Evolutionary conservation across 2,888 invertebrate species (phyloP).

Genomic region (Caenorhabditis uteleia): DNA sequence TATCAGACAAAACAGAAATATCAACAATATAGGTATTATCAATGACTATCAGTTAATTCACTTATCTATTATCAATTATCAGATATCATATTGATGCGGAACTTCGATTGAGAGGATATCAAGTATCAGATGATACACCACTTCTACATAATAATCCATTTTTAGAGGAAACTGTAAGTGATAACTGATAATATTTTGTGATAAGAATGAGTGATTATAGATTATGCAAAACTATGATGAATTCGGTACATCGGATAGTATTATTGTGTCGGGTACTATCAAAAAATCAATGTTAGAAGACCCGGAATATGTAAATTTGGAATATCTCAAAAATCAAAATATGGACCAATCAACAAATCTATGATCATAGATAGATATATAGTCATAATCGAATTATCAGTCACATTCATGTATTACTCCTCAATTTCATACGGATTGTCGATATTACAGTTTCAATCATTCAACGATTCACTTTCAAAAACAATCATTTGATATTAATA

Average conservation of each 20-base stretch:
- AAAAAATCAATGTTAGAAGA: slow-evolving; percentile 29
- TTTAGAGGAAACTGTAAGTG: slow-evolving; percentile 27
- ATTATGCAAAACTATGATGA: slow-evolving; percentile 26
- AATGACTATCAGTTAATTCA: slow-evolving; percentile 15
- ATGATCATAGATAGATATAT: background rate
- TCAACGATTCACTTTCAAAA: slow-evolving; percentile 1
- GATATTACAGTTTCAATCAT: slow-evolving; percentile 12
- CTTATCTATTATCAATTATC: slow-evolving; percentile 2
- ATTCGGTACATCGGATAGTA: slow-evolving; percentile 44
- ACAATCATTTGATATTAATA: background rate
- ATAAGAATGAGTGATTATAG: slow-evolving; percentile 11
- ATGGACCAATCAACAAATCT: slow-evolving; percentile 42
- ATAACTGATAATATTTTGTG: background rate
- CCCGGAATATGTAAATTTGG: slow-evolving; percentile 49
- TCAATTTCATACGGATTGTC: slow-evolving; percentile 26
- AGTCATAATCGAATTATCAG: background rate
- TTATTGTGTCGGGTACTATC: slow-evolving; percentile 35
- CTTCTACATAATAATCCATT: slow-evolving; percentile 14
- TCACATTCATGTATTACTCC: slow-evolving; percentile 7
- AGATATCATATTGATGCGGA: slow-evolving; percentile 49
- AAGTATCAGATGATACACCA: slow-evolving; percentile 11
- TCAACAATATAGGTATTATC: slow-evolving; percentile 69
- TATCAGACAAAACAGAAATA: slow-evolving; percentile 73
- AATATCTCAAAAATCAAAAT: slow-evolving; percentile 33
- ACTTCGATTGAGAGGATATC: slow-evolving; percentile 40